Evolutionary conservation across 2,797 vertebrate species (phyloP), one percentile per base, ranked within the genome.

Genomic region (Sebastes hubbsi): DNA sequence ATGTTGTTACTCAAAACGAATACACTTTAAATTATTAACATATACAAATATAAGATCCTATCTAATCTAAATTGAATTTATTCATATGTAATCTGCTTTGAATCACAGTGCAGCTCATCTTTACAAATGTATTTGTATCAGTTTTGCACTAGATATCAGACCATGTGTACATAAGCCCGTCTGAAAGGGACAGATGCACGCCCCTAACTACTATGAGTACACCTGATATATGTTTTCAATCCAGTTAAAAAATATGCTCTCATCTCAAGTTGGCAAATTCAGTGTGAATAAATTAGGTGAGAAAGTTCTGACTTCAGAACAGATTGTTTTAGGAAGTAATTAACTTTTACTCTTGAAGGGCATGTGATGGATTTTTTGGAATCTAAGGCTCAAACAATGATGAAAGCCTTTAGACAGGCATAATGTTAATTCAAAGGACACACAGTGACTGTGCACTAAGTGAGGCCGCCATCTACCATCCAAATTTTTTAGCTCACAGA

Each of bases 371-470:
- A 78, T 77, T 79, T 87, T 42, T 64, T 49, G 24, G 36, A 63
- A 77, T 82, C 74, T 65, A 24, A 77, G 24, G 42, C 80, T 75
- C 18, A 68, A 78, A 75, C 8, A 3, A 52, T 77, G 76, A 88
- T 86, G 77, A 83, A 86, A 89, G 52, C 61, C 54, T 25, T 85
- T 69, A 64, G 74, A 86, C 10, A 32, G 46, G 32, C 9, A 27
- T 59, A 22, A 69, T 72, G 46, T 83, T 80, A 76, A 83, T 85
- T 83, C 67, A 68, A 77, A 87, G 74, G 75, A 74, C 60, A 75
- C 12, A 36, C 36, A 9, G 36, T 3, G 60, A 55, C 67, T 65
- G 68, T 46, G 74, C 61, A 68, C 56, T 49, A 18, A 64, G 66
- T 4, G 32, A 76, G 58, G 52, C 62, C 0, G 2, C 34, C 36